Evolutionary conservation across 92 coral and sea anemone species (phyloP).

Genomic region (Plumapathes pennacea): DNA sequence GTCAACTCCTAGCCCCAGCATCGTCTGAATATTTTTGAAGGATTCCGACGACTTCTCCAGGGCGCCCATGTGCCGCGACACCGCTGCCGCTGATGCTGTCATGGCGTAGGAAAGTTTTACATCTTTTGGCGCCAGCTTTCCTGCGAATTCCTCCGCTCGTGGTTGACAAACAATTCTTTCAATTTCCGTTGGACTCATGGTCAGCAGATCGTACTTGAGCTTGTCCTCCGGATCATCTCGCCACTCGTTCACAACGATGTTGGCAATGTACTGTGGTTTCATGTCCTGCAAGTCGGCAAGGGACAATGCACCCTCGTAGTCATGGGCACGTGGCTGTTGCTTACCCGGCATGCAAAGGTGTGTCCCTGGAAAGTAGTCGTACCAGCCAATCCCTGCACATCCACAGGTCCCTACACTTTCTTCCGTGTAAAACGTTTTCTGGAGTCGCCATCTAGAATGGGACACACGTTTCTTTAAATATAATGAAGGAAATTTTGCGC

Average conservation of each 20-base stretch:
- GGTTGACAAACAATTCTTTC: conserved; percentile 59
- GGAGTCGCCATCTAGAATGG: conserved; percentile 9
- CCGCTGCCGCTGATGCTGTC: conserved; percentile 87
- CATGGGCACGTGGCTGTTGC: too few relatives aligned
- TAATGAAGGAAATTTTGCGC: too few relatives aligned
- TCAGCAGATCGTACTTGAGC: conserved; percentile 44
- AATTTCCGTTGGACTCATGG: conserved; percentile 57
- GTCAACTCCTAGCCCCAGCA: conserved; percentile 79
- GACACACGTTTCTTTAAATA: too few relatives aligned
- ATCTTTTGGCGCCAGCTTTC: conserved; percentile 57
- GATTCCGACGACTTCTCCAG: conserved; percentile 28
- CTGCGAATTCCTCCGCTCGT: conserved; percentile 56
- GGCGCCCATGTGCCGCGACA: conserved; percentile 72
- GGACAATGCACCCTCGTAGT: too few relatives aligned
- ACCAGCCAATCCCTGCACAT: conserved; percentile 13
- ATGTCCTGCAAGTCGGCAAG: conserved; percentile 20
- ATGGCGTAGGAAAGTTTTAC: conserved; percentile 85
- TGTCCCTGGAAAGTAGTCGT: conserved; percentile 19
- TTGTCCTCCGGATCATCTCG: neutral
- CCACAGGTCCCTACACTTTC: conserved; percentile 4
- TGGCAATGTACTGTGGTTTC: conserved; percentile 47
- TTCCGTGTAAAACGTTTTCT: conserved; percentile 19
- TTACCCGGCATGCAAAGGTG: too few relatives aligned
- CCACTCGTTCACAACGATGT: conserved; percentile 65
- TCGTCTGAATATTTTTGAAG: conserved; percentile 64